Conservation (phyloP, 2,113 vertebrate genomes). For the Cephalopholis sonnerati region DNA sequence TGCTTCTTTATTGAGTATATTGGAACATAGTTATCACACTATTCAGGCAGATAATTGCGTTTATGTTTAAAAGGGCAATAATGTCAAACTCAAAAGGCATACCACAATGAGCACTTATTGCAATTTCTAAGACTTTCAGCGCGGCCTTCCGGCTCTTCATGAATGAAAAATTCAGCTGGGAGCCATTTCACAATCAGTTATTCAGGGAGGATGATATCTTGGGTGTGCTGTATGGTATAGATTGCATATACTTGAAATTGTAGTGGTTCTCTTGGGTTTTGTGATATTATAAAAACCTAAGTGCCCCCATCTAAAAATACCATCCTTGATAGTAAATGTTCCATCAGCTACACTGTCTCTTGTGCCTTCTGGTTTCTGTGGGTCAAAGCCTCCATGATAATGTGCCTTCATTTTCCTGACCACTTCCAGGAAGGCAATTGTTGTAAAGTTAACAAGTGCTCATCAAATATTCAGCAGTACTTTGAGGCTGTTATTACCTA, state of each 20-base stretch:
- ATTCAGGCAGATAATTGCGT: conserved; percentile 9
- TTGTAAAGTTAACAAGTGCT: conserved; percentile 58
- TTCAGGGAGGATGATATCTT: conserved; percentile 6
- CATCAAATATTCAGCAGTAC: conserved; percentile 77
- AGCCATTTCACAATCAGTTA: conserved; percentile 13
- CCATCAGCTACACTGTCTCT: conserved; percentile 12
- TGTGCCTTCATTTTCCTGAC: conserved; percentile 47
- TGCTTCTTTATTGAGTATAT: not conserved
- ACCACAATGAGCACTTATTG: conserved; percentile 20
- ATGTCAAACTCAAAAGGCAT: conserved; percentile 5
- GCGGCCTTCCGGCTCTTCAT: not conserved
- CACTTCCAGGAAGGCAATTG: conserved; percentile 67
- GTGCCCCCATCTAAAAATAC: not conserved
- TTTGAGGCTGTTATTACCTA: conserved; percentile 39
- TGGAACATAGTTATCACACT: not conserved
- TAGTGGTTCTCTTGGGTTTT: not conserved
- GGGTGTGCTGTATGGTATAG: not conserved
- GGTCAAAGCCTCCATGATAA: conserved; percentile 36
- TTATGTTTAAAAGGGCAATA: conserved; percentile 3
- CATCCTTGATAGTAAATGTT: not conserved
- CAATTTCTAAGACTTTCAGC: not conserved
- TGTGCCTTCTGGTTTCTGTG: conserved; percentile 20
- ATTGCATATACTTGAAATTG: not conserved
- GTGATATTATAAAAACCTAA: not conserved
- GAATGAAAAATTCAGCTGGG: not conserved